A percentile compares a stretch with the other conserved stretches of the same genome.
phyloP scores from a whole-genome alignment of 2,113 vertebrate genomes.

The Vulpes vulpes region DNA sequence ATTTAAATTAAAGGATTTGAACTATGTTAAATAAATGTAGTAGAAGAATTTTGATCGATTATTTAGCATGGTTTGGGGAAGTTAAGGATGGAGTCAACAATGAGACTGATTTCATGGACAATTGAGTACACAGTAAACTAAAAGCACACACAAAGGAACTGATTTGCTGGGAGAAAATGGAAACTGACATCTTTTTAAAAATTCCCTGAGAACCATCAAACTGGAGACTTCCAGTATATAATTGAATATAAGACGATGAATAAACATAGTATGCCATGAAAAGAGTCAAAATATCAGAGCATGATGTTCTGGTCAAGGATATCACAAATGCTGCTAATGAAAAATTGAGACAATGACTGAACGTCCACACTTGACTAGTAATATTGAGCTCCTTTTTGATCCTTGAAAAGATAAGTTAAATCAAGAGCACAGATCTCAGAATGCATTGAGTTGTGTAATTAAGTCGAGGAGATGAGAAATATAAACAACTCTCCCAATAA shows the following conservation, averaged over 20 bases:
- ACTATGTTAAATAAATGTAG: neutral
- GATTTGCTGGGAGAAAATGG: neutral
- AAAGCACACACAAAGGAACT: neutral
- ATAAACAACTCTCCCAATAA: neutral
- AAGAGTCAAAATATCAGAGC: too few species aligned
- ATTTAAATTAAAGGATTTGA: neutral
- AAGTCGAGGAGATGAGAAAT: neutral
- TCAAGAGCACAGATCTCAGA: neutral
- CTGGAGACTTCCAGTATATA: neutral
- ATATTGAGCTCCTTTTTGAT: neutral
- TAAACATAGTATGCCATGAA: neutral
- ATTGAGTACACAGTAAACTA: neutral
- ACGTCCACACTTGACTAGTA: neutral
- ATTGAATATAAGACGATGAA: neutral
- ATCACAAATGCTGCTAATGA: neutral
- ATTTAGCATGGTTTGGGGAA: neutral
- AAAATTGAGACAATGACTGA: neutral
- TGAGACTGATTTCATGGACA: neutral
- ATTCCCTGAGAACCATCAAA: neutral
- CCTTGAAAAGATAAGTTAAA: neutral
- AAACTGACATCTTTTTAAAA: neutral
- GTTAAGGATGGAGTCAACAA: neutral
- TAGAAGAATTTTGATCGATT: neutral
- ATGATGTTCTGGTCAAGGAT: accelerated
- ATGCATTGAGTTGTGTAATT: neutral